phyloP scores from a whole-genome alignment of 2,888 invertebrate genomes.

The Agrochola lychnidis region DNA sequence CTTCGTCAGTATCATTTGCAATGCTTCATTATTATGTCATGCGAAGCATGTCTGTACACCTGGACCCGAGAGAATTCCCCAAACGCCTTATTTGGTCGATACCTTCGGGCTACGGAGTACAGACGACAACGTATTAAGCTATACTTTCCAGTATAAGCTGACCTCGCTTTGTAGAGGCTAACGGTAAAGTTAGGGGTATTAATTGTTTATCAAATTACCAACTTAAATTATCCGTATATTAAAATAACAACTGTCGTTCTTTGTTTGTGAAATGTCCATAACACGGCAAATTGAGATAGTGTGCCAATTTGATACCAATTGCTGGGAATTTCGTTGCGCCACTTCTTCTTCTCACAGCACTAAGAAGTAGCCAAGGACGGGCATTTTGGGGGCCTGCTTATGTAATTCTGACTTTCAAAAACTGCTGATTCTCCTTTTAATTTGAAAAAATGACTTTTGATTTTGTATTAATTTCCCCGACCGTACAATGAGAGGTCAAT shows the following conservation, averaged over 20 bases:
- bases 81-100: constrained; percentile 71
- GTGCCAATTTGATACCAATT: neutral
- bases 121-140: neutral
- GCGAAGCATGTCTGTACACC: constrained; percentile 60
- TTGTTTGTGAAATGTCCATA: neutral
- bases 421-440: too few species aligned
- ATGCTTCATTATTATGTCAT: constrained; percentile 72
- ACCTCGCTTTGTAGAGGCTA: neutral
- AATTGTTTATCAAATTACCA: neutral
- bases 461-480: neutral
- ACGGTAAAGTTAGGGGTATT: neutral
- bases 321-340: neutral
- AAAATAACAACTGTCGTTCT: neutral
- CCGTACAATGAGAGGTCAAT: neutral
- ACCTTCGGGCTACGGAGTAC: constrained; percentile 56
- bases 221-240: neutral
- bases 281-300: neutral
- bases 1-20: constrained; percentile 62
- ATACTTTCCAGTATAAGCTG: neutral
- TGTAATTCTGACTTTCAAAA: neutral
- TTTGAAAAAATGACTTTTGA: neutral
- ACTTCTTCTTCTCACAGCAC: neutral
- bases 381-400: neutral
- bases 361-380: neutral
- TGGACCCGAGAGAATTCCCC: constrained; percentile 69